These are phyloP conservation scores for Psilopogon haemacephalus DNA, from an alignment of 2,113 vertebrate species.

Conservation along the genomic window DNA sequence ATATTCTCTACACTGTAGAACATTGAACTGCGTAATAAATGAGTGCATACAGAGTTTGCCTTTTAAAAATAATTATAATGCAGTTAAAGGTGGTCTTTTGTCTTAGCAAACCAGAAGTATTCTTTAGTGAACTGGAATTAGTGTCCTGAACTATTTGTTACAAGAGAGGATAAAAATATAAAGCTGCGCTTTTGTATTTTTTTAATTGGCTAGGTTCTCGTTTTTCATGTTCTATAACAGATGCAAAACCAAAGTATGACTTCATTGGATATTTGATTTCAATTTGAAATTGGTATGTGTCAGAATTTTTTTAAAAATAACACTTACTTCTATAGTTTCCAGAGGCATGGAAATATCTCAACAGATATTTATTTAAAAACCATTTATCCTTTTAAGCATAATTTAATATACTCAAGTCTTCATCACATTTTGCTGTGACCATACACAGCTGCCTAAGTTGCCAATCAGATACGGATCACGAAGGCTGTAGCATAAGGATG, in stretches of 20 bases:
- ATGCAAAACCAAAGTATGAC: background rate
- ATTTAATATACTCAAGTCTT: background rate
- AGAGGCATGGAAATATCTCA: background rate
- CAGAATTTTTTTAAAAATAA: background rate
- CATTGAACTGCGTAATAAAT: background rate
- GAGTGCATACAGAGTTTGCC: background rate
- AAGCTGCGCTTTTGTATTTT: background rate
- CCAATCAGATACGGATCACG: background rate
- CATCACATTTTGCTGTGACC: background rate
- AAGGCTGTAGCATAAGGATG: background rate
- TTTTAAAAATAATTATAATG: background rate
- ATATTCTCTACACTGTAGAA: background rate
- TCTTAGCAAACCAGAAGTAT: background rate
- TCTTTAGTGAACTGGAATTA: background rate
- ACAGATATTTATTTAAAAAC: background rate
- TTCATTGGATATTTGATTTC: background rate
- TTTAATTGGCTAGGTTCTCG: background rate
- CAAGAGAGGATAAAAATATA: background rate
- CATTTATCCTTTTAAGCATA: background rate
- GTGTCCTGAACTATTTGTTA: background rate
- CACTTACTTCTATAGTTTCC: background rate
- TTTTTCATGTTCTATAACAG: background rate
- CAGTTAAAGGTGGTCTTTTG: background rate
- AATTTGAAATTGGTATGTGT: background rate
- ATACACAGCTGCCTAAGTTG: background rate